Evolutionary conservation across 1,140 invertebrate genomes (phyloP), one percentile per base, ranked within the genome.

Genomic region (Battus philenor): DNA sequence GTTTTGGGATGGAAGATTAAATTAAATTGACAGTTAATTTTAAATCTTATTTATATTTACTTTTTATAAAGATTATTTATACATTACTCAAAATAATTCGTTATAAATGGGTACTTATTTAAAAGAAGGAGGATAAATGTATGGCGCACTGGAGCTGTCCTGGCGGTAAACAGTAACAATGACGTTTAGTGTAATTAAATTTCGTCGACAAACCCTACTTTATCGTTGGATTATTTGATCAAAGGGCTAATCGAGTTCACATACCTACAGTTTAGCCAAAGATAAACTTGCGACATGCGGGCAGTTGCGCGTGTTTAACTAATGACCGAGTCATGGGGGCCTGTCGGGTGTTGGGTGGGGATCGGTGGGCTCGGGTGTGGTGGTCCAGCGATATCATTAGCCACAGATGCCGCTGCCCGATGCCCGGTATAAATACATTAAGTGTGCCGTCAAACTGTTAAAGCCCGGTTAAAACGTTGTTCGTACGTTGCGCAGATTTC

Each of bases 201-300:
- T 79, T 84, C 74, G 68, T 66, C 60, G 52, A 56, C 65, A 75
- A 77, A 70, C 75, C 69, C 77, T 74, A 78, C 72, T 84, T 84
- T 80, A 84, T 84, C 73, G 69, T 50, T 43, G 74, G 77, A 81
- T 84, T 81, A 84, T 84, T 84, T 84, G 80, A 84, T 84, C 80
- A 84, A 84, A 84, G 80, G 80, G 75, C 79, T 83, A 83, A 83
- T 83, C 77, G 77, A 74, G 73, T 83, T 64, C 68, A 74, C 73
- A 76, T 76, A 76, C 66, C 68, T 79, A 78, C 73, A 71, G 68
- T 77, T 83, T 78, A 76, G 76, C 67, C 68, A 71, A 83, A 83
- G 79, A 83, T 83, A 83, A 83, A 83, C 77, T 81, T 75, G 75
- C 75, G 77, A 83, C 77, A 83, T 83, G 77, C 79, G 79, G 79